Percentiles rank a stretch among this genome's conserved stretches.
phyloP scores from a whole-genome alignment of 2,113 vertebrate genomes.

The Forbesichthys agassizii region DNA sequence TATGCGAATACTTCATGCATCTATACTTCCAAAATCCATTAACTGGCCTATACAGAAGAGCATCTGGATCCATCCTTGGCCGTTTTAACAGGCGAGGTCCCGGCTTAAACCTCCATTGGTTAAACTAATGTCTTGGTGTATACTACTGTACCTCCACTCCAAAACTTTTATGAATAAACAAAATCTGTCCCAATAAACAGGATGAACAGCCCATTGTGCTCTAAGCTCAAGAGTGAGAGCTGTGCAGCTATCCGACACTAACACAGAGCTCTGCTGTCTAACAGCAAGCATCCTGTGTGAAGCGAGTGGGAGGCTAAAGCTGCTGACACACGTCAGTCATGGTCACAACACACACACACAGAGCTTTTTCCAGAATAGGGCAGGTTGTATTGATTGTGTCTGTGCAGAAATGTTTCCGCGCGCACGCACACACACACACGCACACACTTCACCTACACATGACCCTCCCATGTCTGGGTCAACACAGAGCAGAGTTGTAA shows the following conservation, averaged over 20 bases:
- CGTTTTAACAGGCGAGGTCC: neutral
- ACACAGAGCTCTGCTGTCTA: conserved; percentile 58
- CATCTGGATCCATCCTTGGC: conserved; percentile 36
- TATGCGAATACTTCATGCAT: neutral
- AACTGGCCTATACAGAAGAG: conserved; percentile 1
- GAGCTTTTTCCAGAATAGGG: conserved; percentile 51
- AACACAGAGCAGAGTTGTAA: too few species aligned
- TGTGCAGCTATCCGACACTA: conserved; percentile 40
- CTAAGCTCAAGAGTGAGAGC: conserved; percentile 25
- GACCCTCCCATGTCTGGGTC: too few species aligned
- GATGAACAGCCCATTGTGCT: neutral
- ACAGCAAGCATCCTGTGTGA: conserved; percentile 62
- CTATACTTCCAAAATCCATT: conserved; percentile 30
- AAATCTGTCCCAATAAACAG: neutral
- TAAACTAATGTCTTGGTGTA: conserved; percentile 10
- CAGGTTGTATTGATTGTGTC: conserved; percentile 36
- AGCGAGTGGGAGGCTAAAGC: conserved; percentile 69
- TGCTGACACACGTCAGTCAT: conserved; percentile 63
- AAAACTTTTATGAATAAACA: neutral
- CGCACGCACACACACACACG: too few species aligned
- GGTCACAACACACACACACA: conserved; percentile 41
- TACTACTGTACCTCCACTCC: conserved; percentile 1
- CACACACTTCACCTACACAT: too few species aligned
- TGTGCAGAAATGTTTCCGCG: conserved; percentile 21
- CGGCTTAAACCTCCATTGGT: too few species aligned